phyloP scores from a whole-genome alignment of 2,113 vertebrate genomes.

The Toxostoma redivivum region DNA sequence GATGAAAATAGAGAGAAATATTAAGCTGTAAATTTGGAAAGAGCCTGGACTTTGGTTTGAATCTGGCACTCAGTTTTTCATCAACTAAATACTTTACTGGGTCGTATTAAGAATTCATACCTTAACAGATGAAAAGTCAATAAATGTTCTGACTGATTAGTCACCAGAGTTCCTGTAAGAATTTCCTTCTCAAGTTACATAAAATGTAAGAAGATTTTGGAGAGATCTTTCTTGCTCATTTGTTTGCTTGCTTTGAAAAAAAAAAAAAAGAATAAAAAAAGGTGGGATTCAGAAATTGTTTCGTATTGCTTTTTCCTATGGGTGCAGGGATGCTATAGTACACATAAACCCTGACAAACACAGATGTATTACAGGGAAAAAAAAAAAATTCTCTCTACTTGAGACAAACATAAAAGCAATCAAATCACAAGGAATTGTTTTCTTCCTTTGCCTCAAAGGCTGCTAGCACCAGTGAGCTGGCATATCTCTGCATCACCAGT shows the following conservation, averaged over 20 bases:
- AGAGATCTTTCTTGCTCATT: background rate
- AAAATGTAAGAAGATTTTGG: background rate
- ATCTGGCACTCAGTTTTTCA: background rate
- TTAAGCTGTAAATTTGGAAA: background rate
- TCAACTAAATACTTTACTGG: background rate
- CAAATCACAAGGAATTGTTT: background rate
- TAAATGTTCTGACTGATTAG: background rate
- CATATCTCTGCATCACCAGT: rapidly evolving
- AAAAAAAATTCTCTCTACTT: background rate
- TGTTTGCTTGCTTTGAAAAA: background rate
- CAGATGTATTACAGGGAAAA: background rate
- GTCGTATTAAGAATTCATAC: background rate
- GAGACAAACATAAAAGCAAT: background rate
- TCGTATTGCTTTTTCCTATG: background rate
- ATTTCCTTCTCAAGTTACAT: background rate
- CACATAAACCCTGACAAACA: background rate
- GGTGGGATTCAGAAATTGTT: background rate
- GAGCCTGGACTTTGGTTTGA: background rate
- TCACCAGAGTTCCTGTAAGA: background rate
- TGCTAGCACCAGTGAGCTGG: background rate
- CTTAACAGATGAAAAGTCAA: background rate
- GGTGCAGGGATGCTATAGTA: background rate
- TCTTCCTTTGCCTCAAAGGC: background rate
- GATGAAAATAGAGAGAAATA: background rate
- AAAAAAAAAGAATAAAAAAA: background rate